Evolutionary conservation across 2,113 vertebrate species (phyloP), one percentile per base, ranked within the genome.

Genomic region (Melanostigma gelatinosum): DNA sequence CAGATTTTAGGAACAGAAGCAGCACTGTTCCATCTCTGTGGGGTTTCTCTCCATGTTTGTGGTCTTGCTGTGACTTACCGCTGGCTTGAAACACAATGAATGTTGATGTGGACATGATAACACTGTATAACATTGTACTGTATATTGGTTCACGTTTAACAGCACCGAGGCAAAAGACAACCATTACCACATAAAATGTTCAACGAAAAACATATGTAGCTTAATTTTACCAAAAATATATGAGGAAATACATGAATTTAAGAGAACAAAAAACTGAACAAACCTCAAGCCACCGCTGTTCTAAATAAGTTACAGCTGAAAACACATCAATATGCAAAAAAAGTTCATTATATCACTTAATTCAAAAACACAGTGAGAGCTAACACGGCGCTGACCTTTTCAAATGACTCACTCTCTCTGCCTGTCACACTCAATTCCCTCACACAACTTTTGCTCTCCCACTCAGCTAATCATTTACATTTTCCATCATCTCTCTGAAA

Each of bases 381-480:
- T 79, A 68, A 74, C 57, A 38, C 72, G 68, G 65, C 0, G 60
- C 66, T 88, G 86, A 91, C 87, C 84, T 92, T 69, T 87, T 87
- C 24, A 77, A 75, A 83, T 75, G 72, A 83, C 62, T 88, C 83
- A 65, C 72, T 81, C 81, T 72, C 60, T 80, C 60, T 72, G 63
- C 69, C 77, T 75, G 79, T 86, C 87, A 77, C 80, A 72, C 66
- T 84, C 79, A 55, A 79, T 88, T 87, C 72, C 44, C 48, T 70
- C 83, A 78, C 67, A 73, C 61, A 85, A 87, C 70, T 83, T 82
- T 74, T 55, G 74, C 42, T 78, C 72, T 76, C 79, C 65, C 81
- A 70, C 87, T 70, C 83, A 77, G 74, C 50, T 73, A 55, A 88
- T 82, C 67, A 85, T 89, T 87, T 88, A 72, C 84, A 87, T 91